Percentiles rank a stretch among this genome's conserved stretches.
phyloP scores from a whole-genome alignment of 2,888 invertebrate genomes.

The Loripinus fragilis region DNA sequence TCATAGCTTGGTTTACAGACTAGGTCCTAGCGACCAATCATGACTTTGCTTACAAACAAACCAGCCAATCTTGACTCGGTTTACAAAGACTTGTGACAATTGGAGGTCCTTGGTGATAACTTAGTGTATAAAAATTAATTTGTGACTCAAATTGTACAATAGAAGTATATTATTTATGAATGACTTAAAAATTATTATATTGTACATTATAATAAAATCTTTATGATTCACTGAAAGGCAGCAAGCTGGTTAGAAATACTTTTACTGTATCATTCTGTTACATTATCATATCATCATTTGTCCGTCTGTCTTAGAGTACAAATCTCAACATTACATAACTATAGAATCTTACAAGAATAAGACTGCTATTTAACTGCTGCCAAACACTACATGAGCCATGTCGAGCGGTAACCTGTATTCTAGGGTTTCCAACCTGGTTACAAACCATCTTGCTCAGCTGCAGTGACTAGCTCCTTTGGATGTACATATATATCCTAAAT shows the following conservation, averaged over 20 bases:
- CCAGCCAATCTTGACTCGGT: conserved; percentile 13
- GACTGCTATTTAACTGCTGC: too few species aligned
- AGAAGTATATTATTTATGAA: conserved; percentile 17
- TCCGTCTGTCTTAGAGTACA: not conserved
- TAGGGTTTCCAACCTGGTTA: too few species aligned
- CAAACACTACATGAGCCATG: too few species aligned
- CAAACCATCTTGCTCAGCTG: too few species aligned
- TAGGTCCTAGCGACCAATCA: conserved; percentile 13
- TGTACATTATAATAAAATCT: conserved; percentile 12
- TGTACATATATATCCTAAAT: too few species aligned
- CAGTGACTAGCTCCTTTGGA: too few species aligned
- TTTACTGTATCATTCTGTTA: not conserved
- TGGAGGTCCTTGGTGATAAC: conserved; percentile 12
- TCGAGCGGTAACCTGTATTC: too few species aligned
- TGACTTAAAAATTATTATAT: conserved; percentile 14
- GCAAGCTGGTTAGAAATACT: conserved; percentile 20
- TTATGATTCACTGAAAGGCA: conserved; percentile 21
- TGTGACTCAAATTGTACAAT: conserved; percentile 21
- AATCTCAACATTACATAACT: conserved; percentile 14
- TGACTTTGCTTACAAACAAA: conserved; percentile 15
- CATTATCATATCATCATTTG: not conserved
- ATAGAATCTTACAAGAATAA: too few species aligned
- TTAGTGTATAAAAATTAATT: conserved; percentile 13
- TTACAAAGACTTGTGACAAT: conserved; percentile 13
- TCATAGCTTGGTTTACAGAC: conserved; percentile 1